Evolutionary conservation across 2,797 vertebrate genomes (phyloP), one percentile per base, ranked within the genome.

Genomic region (Numenius phaeopus): DNA sequence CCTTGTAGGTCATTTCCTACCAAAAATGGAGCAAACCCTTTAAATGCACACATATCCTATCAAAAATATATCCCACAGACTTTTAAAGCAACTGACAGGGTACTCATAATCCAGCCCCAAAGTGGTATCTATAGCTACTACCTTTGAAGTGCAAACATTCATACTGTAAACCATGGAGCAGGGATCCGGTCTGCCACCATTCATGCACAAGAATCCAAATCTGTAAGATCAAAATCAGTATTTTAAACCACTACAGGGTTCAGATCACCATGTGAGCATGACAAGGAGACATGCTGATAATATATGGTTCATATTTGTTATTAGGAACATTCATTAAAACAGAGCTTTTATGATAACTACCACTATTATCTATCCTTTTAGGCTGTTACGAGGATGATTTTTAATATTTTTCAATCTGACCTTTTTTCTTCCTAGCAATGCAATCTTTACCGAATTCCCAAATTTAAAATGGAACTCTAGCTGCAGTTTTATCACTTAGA

Each of bases 1-100:
- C 30, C 37, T 39, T 15, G 29, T 21, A 52, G 37, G 20, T 61
- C 11, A 37, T 50, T 83, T 91, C 26, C 62, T 65, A 52, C 17
- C 16, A 94, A 76, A 92, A 87, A 11, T 11, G 2, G 20, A 83
- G 23, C 17, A 83, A 72, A 70, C 6, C 5, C 16, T 71, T 62
- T 20, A 39, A 54, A 42, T 21, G 10, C 2, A 24, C 2, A 2
- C 5, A 14, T 8, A 40, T 5, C 9, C 18, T 13, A n/a, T 4
- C 2, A 54, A 69, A 87, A 91, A 55, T 10, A 34, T 9, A 50
- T 21, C 21, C 19, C 21, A 47, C 4, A 4, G 18, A 32, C 2
- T 64, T 71, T 16, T 69, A 5, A 55, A 65, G 10, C 22, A 29
- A 8, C 54, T 57, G 23, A 44, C 27, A 69, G 14, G 13, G 15